Evolutionary conservation across 2,797 vertebrate genomes (phyloP), one percentile per base, ranked within the genome.

Genomic region (Eulemur albifrons): DNA sequence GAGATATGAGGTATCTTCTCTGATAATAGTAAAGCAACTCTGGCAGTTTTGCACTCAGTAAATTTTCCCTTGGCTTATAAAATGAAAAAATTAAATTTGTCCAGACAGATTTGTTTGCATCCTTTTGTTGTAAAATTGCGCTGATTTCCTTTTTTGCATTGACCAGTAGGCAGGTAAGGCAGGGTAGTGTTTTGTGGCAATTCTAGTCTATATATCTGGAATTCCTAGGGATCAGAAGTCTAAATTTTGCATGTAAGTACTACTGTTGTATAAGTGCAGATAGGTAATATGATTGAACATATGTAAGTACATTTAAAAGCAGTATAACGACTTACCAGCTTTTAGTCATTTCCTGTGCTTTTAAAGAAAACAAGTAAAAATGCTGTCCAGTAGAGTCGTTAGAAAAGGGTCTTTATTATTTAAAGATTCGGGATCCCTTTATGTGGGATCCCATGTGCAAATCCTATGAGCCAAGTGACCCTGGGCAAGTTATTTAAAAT

Each of bases 61-160:
- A 85, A 38, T 63, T 92, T 40, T 85, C 23, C n/a, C n/a, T 76
- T 84, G n/a, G 10, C 38, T 81, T 80, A 18, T 88, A 59, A 88
- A 91, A 63, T 91, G 18, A 91, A 91, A 91, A 81, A 88, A 86
- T 52, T 92, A 86, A 88, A 75, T 84, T 70, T 91, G 27, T 80
- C 54, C 18, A 45, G 20, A 65, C 72, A 63, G 35, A 59, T 88
- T 57, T 72, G 52, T 79, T 96, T 77, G 12, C 21, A 86, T 94
- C n/a, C n/a, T 85, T 81, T 94, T 80, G 14, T 72, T 93, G 70
- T 59, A 43, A 67, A 83, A 54, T 95, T 95, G 35, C 15, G n/a
- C 40, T 27, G 12, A 61, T 96, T 89, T 90, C 43, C 50, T 77
- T 90, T 93, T 95, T 77, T 32, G 35, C 54, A 75, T 75, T 93